These are phyloP conservation scores for Sylvietta virens DNA, from an alignment of 2,113 vertebrate genomes.

Conservation along the genomic window DNA sequence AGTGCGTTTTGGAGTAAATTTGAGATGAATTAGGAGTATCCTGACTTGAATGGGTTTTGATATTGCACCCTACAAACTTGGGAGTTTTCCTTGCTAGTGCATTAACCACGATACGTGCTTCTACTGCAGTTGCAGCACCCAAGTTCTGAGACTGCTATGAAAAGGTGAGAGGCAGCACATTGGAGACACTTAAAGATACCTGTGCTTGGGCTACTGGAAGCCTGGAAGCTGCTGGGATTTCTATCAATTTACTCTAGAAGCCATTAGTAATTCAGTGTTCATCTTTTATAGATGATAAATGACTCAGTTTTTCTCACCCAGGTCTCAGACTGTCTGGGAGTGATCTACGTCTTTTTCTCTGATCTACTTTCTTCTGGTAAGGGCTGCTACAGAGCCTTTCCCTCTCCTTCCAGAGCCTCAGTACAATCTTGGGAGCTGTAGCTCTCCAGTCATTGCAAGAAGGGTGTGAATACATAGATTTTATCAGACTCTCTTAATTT, in stretches of 20 bases:
- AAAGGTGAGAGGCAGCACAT: neutral
- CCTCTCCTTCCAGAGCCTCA: neutral
- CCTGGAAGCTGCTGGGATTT: neutral
- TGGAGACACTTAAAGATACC: neutral
- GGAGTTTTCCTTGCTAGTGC: neutral
- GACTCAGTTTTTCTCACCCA: neutral
- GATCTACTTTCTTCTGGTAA: neutral
- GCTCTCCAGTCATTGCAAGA: neutral
- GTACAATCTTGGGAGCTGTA: neutral
- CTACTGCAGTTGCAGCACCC: neutral
- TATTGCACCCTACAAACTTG: neutral
- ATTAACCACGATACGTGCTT: neutral
- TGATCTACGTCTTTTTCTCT: neutral
- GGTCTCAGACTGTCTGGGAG: neutral
- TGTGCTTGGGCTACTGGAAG: neutral
- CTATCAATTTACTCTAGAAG: neutral
- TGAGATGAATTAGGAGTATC: neutral
- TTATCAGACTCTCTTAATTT: neutral
- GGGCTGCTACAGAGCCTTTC: neutral
- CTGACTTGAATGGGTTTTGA: neutral
- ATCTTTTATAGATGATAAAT: neutral
- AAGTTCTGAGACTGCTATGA: neutral
- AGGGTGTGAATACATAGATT: neutral
- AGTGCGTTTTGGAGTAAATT: neutral
- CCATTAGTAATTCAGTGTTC: neutral